phyloP scores from a whole-genome alignment of 2,797 vertebrate genomes.

The Gymnothorax reevesii region DNA sequence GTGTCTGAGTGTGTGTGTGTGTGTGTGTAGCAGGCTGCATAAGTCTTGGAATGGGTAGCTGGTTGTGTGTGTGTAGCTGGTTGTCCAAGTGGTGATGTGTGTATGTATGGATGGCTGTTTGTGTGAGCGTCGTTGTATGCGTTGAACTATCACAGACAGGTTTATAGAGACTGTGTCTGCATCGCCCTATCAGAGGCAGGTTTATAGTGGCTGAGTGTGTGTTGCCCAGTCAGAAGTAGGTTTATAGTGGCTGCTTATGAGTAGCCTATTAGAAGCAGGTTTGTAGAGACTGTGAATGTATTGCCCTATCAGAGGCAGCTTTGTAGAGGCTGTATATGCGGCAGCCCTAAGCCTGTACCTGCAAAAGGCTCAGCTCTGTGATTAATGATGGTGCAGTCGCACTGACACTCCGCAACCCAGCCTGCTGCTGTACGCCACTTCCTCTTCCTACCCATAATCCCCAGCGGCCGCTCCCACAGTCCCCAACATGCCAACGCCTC shows the following conservation, averaged over 20 bases:
- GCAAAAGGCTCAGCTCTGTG: slow-evolving; percentile 2
- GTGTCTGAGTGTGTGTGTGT: slow-evolving; percentile 26
- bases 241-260: too few relatives aligned
- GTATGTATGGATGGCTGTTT: too few relatives aligned
- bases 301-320: too few relatives aligned
- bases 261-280: too few relatives aligned
- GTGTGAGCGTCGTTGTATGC: too few relatives aligned
- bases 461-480: not conserved
- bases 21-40: not conserved
- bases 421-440: slow-evolving; percentile 6
- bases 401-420: not conserved
- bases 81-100: slow-evolving; percentile 5
- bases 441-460: not conserved
- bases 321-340: not conserved
- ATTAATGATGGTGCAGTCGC: slow-evolving; percentile 31
- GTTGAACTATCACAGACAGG: too few relatives aligned
- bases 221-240: too few relatives aligned
- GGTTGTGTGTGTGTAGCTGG: not conserved
- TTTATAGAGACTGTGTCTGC: too few relatives aligned
- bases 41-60: not conserved
- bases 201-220: too few relatives aligned
- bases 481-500: not conserved
- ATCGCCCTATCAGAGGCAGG: too few relatives aligned
- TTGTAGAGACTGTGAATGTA: too few relatives aligned
- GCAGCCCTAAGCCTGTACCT: not conserved